These are phyloP conservation scores for Dendroctonus valens DNA, from an alignment of 1,140 invertebrate species.

Conservation along the genomic window DNA sequence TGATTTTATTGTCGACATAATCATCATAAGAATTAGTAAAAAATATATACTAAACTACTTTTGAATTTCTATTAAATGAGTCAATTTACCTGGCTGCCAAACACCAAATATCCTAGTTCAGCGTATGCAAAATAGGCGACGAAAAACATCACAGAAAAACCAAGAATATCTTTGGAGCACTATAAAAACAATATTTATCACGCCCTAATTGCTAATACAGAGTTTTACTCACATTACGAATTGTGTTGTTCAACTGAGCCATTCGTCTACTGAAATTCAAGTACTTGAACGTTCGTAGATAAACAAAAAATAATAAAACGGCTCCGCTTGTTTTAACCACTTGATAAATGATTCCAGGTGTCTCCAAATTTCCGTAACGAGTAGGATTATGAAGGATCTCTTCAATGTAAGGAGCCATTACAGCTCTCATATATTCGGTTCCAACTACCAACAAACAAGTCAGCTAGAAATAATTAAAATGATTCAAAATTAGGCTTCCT, in stretches of 20 bases:
- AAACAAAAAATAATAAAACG: constrained; percentile 43
- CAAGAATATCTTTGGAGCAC: constrained; percentile 72
- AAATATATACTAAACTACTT: not conserved
- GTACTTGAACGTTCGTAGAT: constrained; percentile 48
- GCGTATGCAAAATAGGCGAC: constrained; percentile 81
- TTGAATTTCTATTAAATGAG: not conserved
- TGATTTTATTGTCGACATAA: not conserved
- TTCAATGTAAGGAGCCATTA: constrained; percentile 8
- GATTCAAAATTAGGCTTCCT: not conserved
- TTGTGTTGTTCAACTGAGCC: constrained; percentile 69
- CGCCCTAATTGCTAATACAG: not conserved
- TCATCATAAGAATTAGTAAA: not conserved
- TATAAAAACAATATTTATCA: constrained; percentile 45
- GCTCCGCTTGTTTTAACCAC: constrained; percentile 37
- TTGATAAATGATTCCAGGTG: constrained; percentile 27
- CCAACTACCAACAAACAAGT: constrained; percentile 12
- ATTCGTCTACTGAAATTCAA: constrained; percentile 73
- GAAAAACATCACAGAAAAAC: constrained; percentile 80
- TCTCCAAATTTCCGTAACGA: constrained; percentile 43
- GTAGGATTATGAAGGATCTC: constrained; percentile 33
- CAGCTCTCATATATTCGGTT: constrained; percentile 21
- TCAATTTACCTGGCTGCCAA: constrained; percentile 62
- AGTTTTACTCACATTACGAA: constrained; percentile 48
- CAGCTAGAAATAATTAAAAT: constrained; percentile 12
- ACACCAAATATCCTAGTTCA: constrained; percentile 68